phyloP scores from a whole-genome alignment of 2,888 invertebrate species.

The Orthonychiurus folsomi region DNA sequence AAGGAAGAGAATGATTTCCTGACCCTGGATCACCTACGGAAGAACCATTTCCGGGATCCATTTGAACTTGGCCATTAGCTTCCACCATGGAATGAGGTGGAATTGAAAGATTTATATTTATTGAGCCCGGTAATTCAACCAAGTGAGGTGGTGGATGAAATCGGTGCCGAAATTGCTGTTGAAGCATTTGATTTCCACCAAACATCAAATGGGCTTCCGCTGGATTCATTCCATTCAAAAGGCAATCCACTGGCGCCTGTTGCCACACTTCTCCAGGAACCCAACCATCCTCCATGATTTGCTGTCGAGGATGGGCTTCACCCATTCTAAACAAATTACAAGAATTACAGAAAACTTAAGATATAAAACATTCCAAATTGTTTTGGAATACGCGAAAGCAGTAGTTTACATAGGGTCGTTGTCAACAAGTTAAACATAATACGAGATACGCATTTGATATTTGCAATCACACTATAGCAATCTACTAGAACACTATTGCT shows the following conservation, averaged over 20 bases:
- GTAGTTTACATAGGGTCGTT: too few species aligned
- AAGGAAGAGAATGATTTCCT: conserved; percentile 7
- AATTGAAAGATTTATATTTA: conserved; percentile 11
- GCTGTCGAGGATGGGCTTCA: conserved; percentile 17
- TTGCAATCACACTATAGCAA: too few species aligned
- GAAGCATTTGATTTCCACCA: conserved; percentile 19
- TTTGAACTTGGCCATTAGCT: conserved; percentile 6
- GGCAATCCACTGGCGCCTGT: conserved; percentile 26
- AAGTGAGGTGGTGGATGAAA: conserved; percentile 25
- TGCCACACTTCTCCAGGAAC: conserved; percentile 14
- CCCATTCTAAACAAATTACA: conserved; percentile 14
- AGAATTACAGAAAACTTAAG: background rate
- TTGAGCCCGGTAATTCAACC: conserved; percentile 1
- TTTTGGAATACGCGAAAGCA: too few species aligned
- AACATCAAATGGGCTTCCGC: conserved; percentile 25
- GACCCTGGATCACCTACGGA: conserved; percentile 11
- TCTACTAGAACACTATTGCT: too few species aligned
- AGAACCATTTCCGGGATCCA: background rate
- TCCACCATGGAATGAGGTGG: conserved; percentile 16
- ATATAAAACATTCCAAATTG: too few species aligned
- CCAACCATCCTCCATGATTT: conserved; percentile 25
- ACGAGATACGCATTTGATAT: too few species aligned
- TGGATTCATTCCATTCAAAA: conserved; percentile 19
- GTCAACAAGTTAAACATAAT: too few species aligned
- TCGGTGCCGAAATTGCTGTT: conserved; percentile 22